These are phyloP conservation scores for Isurus oxyrinchus DNA, from an alignment of 2,113 vertebrate genomes.

Conservation along the genomic window DNA sequence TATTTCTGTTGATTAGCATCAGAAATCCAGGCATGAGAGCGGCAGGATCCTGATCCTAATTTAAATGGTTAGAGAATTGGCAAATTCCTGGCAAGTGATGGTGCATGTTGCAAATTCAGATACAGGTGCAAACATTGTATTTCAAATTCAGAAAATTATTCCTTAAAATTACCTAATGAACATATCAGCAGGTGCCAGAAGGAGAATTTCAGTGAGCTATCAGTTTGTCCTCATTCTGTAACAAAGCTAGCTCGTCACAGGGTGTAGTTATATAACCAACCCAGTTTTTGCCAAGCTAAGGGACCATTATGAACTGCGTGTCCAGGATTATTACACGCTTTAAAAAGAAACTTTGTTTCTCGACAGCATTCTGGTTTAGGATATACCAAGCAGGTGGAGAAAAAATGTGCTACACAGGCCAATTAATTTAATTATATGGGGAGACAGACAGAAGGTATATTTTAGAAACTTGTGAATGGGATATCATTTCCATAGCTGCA, in stretches of 20 bases:
- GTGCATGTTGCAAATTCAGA: background rate
- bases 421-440: background rate
- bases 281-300: background rate
- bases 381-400: background rate
- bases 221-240: background rate
- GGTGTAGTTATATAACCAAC: background rate
- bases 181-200: background rate
- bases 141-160: no score
- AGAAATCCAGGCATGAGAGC: background rate
- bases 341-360: background rate
- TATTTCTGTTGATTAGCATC: background rate
- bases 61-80: background rate
- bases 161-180: background rate
- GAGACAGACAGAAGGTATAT: background rate
- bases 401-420: background rate
- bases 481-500: background rate
- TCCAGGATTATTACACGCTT: background rate
- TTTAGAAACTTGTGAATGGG: background rate
- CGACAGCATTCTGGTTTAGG: background rate
- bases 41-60: background rate
- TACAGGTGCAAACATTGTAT: background rate
- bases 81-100: background rate
- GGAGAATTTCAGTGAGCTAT: background rate
- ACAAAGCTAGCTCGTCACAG: background rate
- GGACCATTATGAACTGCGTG: background rate